phyloP scores from a whole-genome alignment of 2,113 vertebrate species.

The Herpailurus yagouaroundi region DNA sequence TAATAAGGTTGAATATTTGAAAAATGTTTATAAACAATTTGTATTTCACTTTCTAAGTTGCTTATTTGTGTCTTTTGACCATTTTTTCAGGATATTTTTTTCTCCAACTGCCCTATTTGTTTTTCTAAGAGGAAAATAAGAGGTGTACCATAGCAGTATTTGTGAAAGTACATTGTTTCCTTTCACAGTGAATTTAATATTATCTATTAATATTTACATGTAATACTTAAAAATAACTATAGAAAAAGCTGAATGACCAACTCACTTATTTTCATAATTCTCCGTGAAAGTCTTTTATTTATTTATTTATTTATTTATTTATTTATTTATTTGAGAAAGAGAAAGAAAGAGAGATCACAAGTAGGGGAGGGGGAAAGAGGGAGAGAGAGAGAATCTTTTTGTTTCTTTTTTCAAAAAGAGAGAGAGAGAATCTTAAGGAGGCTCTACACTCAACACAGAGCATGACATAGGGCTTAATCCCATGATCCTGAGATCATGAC shows the following conservation, averaged over 20 bases:
- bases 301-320: too few species aligned
- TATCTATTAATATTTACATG: neutral
- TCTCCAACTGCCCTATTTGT: neutral
- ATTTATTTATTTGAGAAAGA: too few species aligned
- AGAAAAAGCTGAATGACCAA: conserved; percentile 1
- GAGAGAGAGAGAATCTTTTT: too few species aligned
- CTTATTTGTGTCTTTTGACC: conserved; percentile 7
- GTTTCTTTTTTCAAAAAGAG: too few species aligned
- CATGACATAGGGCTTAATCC: too few species aligned
- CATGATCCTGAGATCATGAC: too few species aligned
- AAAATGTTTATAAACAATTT: neutral
- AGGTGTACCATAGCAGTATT: neutral
- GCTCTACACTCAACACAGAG: too few species aligned
- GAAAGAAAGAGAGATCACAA: too few species aligned
- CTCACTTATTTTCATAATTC: conserved; percentile 32
- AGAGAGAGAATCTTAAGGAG: too few species aligned
- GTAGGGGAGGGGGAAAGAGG: too few species aligned
- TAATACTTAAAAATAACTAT: neutral
- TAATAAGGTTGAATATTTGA: neutral
- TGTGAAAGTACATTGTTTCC: neutral
- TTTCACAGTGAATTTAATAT: conserved; percentile 36
- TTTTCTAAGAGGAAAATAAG: conserved; percentile 20
- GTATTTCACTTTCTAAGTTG: neutral
- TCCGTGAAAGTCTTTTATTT: neutral
- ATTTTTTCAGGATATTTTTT: neutral